These are phyloP conservation scores for Papilio helenus DNA, from an alignment of 1,140 invertebrate species.

Conservation along the genomic window DNA sequence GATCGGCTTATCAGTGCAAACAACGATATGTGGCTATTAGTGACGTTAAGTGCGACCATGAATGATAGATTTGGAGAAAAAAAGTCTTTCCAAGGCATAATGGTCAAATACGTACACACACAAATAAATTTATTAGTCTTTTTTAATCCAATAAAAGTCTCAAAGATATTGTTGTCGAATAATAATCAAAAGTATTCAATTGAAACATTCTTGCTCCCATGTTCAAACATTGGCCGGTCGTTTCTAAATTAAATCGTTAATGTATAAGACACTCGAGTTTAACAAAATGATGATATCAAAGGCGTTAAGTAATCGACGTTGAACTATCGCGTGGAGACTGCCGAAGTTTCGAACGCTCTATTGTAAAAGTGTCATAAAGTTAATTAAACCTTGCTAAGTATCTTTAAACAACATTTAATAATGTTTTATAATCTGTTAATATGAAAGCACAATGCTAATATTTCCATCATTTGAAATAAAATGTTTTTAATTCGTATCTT, in stretches of 20 bases:
- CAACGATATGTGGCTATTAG: slow-evolving; percentile 4
- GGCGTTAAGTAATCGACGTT: not conserved
- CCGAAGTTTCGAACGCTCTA: not conserved
- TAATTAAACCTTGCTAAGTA: not conserved
- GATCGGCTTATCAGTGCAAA: slow-evolving; percentile 32
- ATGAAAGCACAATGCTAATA: too few species aligned
- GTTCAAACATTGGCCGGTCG: not conserved
- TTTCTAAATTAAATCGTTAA: too few species aligned
- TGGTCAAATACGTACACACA: not conserved
- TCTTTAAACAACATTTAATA: not conserved
- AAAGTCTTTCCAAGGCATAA: not conserved
- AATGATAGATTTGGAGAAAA: not conserved
- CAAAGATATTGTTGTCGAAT: too few species aligned
- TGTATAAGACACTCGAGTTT: not conserved
- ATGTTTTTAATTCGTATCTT: too few species aligned
- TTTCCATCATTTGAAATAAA: too few species aligned
- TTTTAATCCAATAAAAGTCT: too few species aligned
- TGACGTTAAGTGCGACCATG: not conserved
- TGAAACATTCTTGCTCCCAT: slow-evolving; percentile 10
- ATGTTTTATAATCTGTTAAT: too few species aligned
- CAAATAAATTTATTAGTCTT: too few species aligned
- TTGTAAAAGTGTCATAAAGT: not conserved
- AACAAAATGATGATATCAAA: not conserved
- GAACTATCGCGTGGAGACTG: not conserved
- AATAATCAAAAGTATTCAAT: not conserved